Evolutionary conservation across 1,140 invertebrate genomes (phyloP).

Genomic region (Uloborus diversus): DNA sequence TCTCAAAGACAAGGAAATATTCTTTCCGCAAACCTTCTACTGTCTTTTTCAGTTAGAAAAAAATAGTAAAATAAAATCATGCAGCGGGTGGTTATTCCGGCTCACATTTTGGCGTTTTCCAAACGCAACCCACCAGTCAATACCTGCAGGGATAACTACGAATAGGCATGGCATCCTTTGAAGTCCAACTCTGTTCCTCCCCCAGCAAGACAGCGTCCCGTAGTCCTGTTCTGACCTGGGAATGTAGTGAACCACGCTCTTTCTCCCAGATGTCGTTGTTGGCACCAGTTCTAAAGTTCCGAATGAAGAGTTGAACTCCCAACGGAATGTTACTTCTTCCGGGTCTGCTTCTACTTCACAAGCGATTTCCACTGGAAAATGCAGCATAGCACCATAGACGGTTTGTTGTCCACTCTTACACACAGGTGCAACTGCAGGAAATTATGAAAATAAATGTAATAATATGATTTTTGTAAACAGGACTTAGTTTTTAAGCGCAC

Average conservation of each 20-base stretch:
- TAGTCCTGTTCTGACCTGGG: slow-evolving; percentile 75
- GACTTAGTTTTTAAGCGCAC: neutral
- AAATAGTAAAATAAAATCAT: too few species aligned
- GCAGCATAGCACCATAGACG: slow-evolving; percentile 49
- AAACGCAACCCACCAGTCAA: slow-evolving; percentile 68
- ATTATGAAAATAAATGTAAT: neutral
- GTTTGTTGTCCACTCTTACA: slow-evolving; percentile 67
- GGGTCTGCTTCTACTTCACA: slow-evolving; percentile 92
- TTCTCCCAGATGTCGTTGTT: slow-evolving; percentile 67
- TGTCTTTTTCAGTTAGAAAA: too few species aligned
- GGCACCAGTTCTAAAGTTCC: slow-evolving; percentile 76
- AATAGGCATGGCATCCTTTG: slow-evolving; percentile 60
- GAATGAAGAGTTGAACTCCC: slow-evolving; percentile 92
- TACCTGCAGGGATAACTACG: slow-evolving; percentile 60
- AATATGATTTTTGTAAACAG: neutral
- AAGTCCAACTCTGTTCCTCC: slow-evolving; percentile 58
- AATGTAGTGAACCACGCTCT: slow-evolving; percentile 67
- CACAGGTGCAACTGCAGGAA: slow-evolving; percentile 72
- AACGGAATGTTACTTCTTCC: slow-evolving; percentile 78
- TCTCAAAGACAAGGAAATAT: too few species aligned
- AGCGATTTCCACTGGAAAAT: slow-evolving; percentile 64
- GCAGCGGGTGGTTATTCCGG: too few species aligned
- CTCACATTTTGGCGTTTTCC: neutral
- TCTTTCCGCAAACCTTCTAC: too few species aligned
- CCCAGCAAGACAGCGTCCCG: slow-evolving; percentile 69